These are phyloP conservation scores for Cephus pygmeus DNA, from an alignment of 2,888 invertebrate genomes.

Conservation along the genomic window DNA sequence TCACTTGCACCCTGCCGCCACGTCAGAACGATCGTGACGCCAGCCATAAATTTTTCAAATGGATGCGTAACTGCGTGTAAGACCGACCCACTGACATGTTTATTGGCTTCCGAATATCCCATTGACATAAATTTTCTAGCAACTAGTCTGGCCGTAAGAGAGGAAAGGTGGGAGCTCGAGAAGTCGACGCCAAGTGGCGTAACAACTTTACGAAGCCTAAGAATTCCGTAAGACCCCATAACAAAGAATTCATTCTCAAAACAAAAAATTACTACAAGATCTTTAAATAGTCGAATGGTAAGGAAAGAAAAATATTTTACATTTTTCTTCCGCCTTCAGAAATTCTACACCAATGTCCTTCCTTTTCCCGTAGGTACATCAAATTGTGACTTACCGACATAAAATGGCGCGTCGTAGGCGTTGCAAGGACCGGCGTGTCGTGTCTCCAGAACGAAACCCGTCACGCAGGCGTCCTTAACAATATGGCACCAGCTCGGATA, in stretches of 20 bases:
- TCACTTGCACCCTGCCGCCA: background rate
- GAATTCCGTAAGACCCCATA: background rate
- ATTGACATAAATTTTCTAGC: constrained; percentile 5
- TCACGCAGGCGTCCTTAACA: constrained; percentile 80
- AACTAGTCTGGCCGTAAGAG: constrained; percentile 1
- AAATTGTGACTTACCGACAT: constrained; percentile 32
- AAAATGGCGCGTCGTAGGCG: constrained; percentile 50
- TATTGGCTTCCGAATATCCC: background rate
- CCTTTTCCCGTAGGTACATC: background rate
- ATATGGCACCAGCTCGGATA: constrained; percentile 84
- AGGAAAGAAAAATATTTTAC: background rate
- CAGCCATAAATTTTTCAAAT: constrained; percentile 4
- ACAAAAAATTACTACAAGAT: background rate
- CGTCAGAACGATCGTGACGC: background rate
- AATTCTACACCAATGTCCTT: too few species aligned
- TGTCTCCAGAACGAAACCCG: constrained; percentile 78
- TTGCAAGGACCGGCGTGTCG: constrained; percentile 75
- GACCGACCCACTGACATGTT: constrained; percentile 7
- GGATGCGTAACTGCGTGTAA: constrained; percentile 4
- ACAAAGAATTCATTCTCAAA: too few species aligned
- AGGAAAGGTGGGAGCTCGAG: too few species aligned
- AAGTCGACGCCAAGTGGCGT: too few species aligned
- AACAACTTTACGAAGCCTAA: background rate
- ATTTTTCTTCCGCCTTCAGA: too few species aligned
- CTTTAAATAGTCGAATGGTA: background rate